A percentile compares a stretch with the other conserved stretches of the same genome.
Conservation (phyloP, 2,797 vertebrate species). For the Phaenicophaeus curvirostris region DNA sequence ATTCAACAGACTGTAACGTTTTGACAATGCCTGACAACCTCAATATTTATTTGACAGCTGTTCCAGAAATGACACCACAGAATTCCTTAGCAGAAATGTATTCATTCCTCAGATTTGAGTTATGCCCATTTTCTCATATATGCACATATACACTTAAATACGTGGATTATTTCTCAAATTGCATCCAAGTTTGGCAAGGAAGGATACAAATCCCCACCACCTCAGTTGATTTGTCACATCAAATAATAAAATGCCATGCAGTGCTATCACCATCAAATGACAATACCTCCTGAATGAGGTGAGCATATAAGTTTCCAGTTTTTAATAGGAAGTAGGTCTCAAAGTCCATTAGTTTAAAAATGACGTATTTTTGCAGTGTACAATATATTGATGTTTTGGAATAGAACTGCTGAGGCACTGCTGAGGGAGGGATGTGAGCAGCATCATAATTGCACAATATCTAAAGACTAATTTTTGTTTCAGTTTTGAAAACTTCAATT, state of each 20-base stretch:
- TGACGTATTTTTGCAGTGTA: neutral
- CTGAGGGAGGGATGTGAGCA: neutral
- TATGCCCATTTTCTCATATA: neutral
- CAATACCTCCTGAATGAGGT: neutral
- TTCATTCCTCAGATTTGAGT: neutral
- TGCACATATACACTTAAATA: neutral
- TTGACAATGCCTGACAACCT: neutral
- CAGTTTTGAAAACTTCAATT: neutral
- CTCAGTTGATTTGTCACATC: neutral
- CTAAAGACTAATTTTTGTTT: neutral
- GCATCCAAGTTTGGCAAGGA: neutral
- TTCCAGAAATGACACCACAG: neutral
- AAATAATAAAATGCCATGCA: neutral
- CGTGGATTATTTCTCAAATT: neutral
- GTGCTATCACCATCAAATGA: neutral
- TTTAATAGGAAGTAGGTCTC: neutral
- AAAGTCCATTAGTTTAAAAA: neutral
- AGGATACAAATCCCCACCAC: neutral
- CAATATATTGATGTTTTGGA: neutral
- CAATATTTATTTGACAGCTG: rapidly evolving
- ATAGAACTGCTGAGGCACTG: neutral
- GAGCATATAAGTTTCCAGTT: neutral
- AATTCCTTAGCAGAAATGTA: neutral
- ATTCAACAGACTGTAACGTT: neutral
- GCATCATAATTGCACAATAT: neutral